These are phyloP conservation scores for Sycophila texana DNA, from an alignment of 2,888 invertebrate species.

Conservation along the genomic window DNA sequence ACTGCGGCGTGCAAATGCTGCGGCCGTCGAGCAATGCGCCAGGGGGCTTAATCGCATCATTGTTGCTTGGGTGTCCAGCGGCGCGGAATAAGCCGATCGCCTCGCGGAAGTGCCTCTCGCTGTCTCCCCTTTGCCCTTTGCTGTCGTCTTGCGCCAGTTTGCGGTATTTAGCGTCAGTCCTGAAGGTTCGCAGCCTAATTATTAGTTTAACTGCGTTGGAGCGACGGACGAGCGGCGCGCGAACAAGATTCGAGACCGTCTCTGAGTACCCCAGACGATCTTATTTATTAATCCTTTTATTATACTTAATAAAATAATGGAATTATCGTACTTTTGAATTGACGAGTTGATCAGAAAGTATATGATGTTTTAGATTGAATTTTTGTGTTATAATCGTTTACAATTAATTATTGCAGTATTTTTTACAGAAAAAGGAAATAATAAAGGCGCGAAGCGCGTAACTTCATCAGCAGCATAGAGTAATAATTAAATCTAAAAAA, in stretches of 20 bases:
- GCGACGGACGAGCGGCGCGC: background rate
- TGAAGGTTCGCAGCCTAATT: conserved; percentile 37
- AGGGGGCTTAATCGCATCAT: conserved; percentile 71
- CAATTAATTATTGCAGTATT: too few relatives aligned
- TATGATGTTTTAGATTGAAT: too few relatives aligned
- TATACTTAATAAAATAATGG: background rate
- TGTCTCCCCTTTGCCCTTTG: conserved; percentile 1
- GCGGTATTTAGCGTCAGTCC: conserved; percentile 39
- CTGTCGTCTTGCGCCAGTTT: conserved; percentile 33
- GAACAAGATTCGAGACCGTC: background rate
- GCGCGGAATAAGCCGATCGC: conserved; percentile 73
- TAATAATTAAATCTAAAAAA: too few relatives aligned
- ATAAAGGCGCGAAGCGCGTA: too few relatives aligned
- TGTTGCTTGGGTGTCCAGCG: conserved; percentile 69
- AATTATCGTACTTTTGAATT: conserved; percentile 9
- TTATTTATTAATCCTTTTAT: conserved; percentile 41
- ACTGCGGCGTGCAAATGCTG: conserved; percentile 60
- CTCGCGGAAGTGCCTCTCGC: conserved; percentile 57
- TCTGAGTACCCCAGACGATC: background rate
- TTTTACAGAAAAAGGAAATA: too few relatives aligned
- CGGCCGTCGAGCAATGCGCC: conserved; percentile 68
- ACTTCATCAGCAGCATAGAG: too few relatives aligned
- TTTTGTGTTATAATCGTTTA: too few relatives aligned
- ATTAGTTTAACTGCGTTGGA: conserved; percentile 29
- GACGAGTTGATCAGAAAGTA: background rate